phyloP scores from a whole-genome alignment of 2,113 vertebrate genomes.

The Tricholaema leucomelas region DNA sequence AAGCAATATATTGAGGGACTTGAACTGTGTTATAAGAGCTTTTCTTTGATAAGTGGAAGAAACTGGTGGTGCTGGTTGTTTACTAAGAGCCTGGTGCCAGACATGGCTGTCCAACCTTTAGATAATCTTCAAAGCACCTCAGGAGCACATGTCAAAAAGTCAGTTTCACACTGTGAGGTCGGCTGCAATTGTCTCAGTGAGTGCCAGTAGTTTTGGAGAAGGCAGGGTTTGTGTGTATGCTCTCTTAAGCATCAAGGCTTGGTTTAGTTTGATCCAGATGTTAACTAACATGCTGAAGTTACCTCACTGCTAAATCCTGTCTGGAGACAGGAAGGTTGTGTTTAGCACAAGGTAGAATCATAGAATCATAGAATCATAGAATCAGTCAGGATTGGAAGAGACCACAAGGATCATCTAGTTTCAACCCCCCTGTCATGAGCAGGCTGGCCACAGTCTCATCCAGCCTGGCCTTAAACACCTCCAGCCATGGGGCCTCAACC shows the following conservation, averaged over 20 bases:
- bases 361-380: too few relatives aligned
- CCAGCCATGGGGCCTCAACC: too few relatives aligned
- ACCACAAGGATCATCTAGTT: too few relatives aligned
- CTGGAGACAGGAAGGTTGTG: neutral
- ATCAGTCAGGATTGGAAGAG: too few relatives aligned
- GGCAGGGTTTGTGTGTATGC: neutral
- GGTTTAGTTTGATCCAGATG: neutral
- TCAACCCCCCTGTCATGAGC: too few relatives aligned
- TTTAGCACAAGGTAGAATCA: neutral
- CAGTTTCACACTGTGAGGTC: neutral
- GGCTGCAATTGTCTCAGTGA: neutral
- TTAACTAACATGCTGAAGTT: neutral
- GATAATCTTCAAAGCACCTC: neutral
- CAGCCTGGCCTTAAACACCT: too few relatives aligned
- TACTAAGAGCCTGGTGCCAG: neutral
- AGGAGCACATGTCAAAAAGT: neutral
- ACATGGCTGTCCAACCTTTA: neutral
- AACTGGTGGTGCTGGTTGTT: neutral
- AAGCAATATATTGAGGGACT: constrained; percentile 26
- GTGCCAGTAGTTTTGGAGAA: neutral
- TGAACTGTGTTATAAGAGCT: neutral
- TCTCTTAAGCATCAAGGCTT: neutral
- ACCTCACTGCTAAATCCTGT: neutral
- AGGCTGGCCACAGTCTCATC: too few relatives aligned
- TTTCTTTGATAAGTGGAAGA: neutral